A percentile compares a stretch with the other conserved stretches of the same genome.
Conservation (phyloP, 2,113 vertebrate species). For the Isichthys henryi region DNA sequence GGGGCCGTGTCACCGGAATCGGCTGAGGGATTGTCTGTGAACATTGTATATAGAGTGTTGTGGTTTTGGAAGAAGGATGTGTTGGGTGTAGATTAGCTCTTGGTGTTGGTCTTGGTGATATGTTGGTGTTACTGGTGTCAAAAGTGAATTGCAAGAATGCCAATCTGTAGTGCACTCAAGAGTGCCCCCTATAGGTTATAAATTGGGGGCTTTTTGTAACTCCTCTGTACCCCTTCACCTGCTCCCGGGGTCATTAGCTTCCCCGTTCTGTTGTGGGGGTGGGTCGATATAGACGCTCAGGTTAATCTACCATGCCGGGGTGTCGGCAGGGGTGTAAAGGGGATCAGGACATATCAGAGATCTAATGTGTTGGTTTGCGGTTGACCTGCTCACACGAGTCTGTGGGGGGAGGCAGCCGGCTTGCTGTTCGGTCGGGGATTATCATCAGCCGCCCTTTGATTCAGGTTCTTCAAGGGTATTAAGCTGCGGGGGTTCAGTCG, state of each 20-base stretch:
- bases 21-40: neutral
- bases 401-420: neutral
- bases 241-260: neutral
- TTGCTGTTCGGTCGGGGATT: slow-evolving; percentile 26
- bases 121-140: neutral
- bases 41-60: neutral
- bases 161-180: neutral
- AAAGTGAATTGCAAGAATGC: neutral
- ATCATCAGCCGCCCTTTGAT: slow-evolving; percentile 33
- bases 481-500: neutral
- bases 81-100: neutral
- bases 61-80: neutral
- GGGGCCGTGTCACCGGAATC: neutral
- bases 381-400: neutral
- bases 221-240: neutral
- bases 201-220: neutral
- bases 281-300: neutral
- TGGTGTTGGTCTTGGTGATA: neutral
- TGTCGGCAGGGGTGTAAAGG: slow-evolving; percentile 29
- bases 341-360: slow-evolving; percentile 42
- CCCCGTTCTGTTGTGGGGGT: neutral
- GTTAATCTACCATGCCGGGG: slow-evolving; percentile 27
- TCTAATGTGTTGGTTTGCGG: slow-evolving; percentile 41
- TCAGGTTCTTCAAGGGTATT: slow-evolving; percentile 23
- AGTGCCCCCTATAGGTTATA: neutral